These are phyloP conservation scores for Cottoperca gobio DNA, from an alignment of 2,797 vertebrate genomes.

Conservation along the genomic window DNA sequence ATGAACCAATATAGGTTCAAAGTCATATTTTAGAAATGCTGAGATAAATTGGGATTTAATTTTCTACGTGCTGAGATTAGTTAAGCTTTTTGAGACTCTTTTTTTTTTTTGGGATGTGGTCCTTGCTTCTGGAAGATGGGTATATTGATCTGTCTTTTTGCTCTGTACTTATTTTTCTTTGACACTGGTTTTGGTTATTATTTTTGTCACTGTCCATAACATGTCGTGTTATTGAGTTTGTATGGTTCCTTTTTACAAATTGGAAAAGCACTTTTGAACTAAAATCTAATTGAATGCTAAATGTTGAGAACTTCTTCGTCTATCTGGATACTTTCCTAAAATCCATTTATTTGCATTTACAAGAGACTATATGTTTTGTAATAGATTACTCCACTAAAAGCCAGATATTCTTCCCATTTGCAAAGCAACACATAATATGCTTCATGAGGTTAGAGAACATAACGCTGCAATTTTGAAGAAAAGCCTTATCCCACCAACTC, in stretches of 20 bases:
- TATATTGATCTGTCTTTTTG: constrained; percentile 1
- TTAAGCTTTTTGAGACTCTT: neutral
- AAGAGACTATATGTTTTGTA: neutral
- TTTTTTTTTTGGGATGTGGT: neutral
- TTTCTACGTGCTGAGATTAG: constrained; percentile 1
- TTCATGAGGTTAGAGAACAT: neutral
- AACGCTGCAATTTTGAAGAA: neutral
- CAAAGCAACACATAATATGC: neutral
- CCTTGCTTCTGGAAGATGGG: neutral
- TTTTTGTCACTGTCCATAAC: constrained; percentile 13
- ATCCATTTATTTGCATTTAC: constrained; percentile 1
- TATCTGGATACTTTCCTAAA: neutral
- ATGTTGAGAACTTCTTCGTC: neutral
- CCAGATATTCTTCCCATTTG: neutral
- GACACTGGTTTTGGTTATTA: constrained; percentile 20
- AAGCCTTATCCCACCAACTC: neutral
- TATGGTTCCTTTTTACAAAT: constrained; percentile 32
- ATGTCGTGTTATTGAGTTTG: neutral
- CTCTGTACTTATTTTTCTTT: constrained; percentile 13
- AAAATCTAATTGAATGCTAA: constrained; percentile 16
- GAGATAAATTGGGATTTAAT: neutral
- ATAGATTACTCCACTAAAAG: neutral
- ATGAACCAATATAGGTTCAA: neutral
- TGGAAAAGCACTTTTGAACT: constrained; percentile 62
- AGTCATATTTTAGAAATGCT: constrained; percentile 4